A percentile compares a stretch with the other conserved stretches of the same genome.
Evolutionary conservation across 2,113 vertebrate genomes (phyloP).

Genomic region (Chlorodrepanis virens): DNA sequence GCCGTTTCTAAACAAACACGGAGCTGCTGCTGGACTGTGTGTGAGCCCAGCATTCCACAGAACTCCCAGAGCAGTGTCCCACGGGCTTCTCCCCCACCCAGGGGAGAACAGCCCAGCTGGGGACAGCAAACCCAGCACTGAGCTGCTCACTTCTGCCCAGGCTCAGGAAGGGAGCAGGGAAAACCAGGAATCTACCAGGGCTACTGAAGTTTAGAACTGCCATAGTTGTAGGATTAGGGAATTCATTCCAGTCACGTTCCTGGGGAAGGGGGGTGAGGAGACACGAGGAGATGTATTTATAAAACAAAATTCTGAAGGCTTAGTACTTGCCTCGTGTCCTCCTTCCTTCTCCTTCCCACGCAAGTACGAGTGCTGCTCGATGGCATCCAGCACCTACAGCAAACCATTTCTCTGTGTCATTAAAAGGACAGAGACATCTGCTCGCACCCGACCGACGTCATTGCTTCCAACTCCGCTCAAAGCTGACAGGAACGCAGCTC

Average conservation of each 20-base stretch:
- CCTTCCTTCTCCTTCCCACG: conserved; percentile 1
- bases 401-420: neutral
- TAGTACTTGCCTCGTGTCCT: neutral
- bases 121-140: neutral
- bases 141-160: neutral
- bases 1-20: neutral
- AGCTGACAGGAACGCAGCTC: neutral
- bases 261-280: neutral
- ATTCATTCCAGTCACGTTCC: neutral
- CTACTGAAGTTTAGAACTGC: neutral
- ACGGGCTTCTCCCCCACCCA: neutral
- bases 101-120: neutral
- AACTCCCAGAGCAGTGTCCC: fast-evolving
- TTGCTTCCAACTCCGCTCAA: neutral
- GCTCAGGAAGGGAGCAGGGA: fast-evolving
- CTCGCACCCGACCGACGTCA: neutral
- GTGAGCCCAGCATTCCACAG: neutral
- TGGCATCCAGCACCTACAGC: conserved; percentile 36
- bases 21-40: neutral
- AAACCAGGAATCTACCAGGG: neutral
- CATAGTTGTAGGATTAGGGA: neutral
- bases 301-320: neutral
- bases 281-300: neutral
- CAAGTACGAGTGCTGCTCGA: neutral
- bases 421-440: neutral